Evolutionary conservation across 2,797 vertebrate genomes (phyloP).

Genomic region (Synanceia verrucosa): DNA sequence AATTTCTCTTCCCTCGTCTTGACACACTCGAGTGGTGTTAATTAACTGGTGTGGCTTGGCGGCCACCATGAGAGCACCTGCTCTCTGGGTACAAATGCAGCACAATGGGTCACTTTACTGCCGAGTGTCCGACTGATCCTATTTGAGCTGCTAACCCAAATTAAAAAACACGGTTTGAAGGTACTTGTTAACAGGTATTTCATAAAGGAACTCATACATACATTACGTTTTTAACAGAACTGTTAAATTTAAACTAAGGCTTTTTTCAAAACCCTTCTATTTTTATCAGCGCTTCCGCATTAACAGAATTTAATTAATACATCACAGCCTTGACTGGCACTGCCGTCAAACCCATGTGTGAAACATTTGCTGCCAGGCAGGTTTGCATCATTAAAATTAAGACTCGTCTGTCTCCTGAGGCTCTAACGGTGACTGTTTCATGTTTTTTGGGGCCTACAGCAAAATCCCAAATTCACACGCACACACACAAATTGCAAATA

Average conservation of each 20-base stretch:
- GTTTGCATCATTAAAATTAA: conserved; percentile 10
- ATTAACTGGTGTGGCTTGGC: conserved; percentile 64
- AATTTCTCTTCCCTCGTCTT: conserved; percentile 46
- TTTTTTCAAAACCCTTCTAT: neutral
- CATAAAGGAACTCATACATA: neutral
- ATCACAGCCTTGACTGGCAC: conserved; percentile 9
- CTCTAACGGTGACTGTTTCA: neutral
- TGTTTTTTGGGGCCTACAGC: neutral
- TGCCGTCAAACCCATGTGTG: neutral
- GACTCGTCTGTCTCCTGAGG: neutral
- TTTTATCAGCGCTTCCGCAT: conserved; percentile 13
- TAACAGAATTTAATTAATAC: conserved; percentile 8
- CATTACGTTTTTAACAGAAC: neutral
- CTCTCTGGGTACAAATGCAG: conserved; percentile 5
- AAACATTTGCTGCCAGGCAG: conserved; percentile 3
- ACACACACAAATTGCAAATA: neutral
- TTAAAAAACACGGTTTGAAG: neutral
- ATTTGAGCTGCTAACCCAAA: conserved; percentile 5
- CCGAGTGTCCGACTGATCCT: conserved; percentile 29
- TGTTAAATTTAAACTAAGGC: neutral
- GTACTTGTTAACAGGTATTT: neutral
- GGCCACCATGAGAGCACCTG: conserved; percentile 48
- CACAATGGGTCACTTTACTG: conserved; percentile 42
- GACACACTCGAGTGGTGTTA: conserved; percentile 69
- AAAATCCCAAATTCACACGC: neutral